These are phyloP conservation scores for Bryconaethiops microstoma DNA, from an alignment of 2,797 vertebrate species.

Conservation along the genomic window DNA sequence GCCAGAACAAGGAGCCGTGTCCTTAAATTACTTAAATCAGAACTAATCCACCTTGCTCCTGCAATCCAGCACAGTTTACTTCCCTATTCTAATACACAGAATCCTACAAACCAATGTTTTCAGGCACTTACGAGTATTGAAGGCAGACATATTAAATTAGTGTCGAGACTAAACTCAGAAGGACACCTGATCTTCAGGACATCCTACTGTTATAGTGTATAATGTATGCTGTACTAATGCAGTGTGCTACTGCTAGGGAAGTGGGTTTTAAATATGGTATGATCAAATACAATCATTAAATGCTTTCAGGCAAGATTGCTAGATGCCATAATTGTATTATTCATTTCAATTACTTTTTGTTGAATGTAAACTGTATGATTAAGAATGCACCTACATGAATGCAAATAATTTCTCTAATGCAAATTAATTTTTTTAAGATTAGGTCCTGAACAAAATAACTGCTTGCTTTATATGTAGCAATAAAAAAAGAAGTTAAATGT, in stretches of 20 bases:
- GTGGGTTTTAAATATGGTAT: background rate
- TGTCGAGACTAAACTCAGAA: background rate
- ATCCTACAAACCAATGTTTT: background rate
- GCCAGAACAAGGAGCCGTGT: conserved; percentile 24
- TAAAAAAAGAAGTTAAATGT: background rate
- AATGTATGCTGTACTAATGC: background rate
- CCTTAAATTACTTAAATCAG: background rate
- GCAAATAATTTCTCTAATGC: background rate
- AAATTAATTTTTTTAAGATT: background rate
- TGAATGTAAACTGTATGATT: background rate
- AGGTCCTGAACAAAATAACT: background rate
- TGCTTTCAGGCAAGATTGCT: background rate
- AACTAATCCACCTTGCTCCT: background rate
- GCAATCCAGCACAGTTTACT: background rate
- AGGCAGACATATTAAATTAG: background rate
- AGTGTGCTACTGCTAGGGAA: background rate
- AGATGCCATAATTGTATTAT: background rate
- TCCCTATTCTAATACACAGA: background rate
- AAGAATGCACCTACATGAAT: background rate
- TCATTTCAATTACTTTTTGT: background rate
- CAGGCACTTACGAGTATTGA: background rate
- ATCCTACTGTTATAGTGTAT: background rate
- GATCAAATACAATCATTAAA: background rate
- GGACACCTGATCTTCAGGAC: background rate
- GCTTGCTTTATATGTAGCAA: background rate